Evolutionary conservation across 2,888 invertebrate genomes (phyloP).

Genomic region (Trichopria drosophilae): DNA sequence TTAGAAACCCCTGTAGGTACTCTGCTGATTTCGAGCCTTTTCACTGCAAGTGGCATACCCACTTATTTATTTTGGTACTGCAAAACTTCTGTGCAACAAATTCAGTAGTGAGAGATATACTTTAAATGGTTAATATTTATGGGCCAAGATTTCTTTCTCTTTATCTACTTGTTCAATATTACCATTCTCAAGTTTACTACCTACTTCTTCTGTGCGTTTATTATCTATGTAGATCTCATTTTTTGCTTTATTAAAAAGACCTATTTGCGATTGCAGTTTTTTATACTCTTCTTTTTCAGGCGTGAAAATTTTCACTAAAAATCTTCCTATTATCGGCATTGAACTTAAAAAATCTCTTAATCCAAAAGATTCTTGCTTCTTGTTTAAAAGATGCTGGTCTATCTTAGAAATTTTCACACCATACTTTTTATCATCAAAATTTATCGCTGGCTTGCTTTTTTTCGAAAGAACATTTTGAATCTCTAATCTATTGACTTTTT

Average conservation of each 20-base stretch:
- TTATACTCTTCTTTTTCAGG: constrained; percentile 21
- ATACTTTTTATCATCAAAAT: constrained; percentile 23
- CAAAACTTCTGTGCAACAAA: constrained; percentile 9
- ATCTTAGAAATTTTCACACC: constrained; percentile 20
- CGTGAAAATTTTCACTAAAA: constrained; percentile 22
- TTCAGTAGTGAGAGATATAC: constrained; percentile 15
- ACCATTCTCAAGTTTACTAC: constrained; percentile 22
- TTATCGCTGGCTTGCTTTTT: constrained; percentile 21
- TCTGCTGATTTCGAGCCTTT: constrained; percentile 14
- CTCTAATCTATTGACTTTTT: constrained; percentile 21
- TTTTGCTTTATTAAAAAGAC: constrained; percentile 14
- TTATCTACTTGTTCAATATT: constrained; percentile 20
- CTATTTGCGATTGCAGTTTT: constrained; percentile 19
- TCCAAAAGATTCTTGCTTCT: constrained; percentile 19
- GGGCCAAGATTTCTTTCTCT: constrained; percentile 12
- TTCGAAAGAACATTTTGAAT: constrained; percentile 23
- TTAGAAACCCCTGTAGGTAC: constrained; percentile 15
- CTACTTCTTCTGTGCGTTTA: constrained; percentile 19
- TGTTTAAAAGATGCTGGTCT: constrained; percentile 20
- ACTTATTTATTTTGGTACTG: constrained; percentile 15
- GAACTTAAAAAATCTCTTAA: constrained; percentile 20
- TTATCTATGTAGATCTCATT: constrained; percentile 17
- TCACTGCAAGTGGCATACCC: constrained; percentile 17
- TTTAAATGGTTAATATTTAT: constrained; percentile 21
- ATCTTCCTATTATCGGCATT: constrained; percentile 23